Evolutionary conservation across 2,888 invertebrate genomes (phyloP).

Genomic region (Tetramorium bicarinatum): DNA sequence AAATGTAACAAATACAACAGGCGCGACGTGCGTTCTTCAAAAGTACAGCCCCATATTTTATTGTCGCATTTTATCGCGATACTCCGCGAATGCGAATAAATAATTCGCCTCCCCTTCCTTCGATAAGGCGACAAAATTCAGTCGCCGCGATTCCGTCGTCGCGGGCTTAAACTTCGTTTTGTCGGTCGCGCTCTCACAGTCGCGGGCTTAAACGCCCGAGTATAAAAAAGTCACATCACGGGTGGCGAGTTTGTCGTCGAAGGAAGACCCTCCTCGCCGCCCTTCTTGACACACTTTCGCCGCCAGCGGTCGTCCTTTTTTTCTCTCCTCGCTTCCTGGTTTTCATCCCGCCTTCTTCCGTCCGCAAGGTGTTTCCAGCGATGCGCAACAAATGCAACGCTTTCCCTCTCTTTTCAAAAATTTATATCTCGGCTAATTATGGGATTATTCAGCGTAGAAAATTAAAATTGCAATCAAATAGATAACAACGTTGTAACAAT

Average conservation of each 20-base stretch:
- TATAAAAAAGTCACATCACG: constrained; percentile 54
- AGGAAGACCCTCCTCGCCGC: constrained; percentile 16
- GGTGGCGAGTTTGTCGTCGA: constrained; percentile 52
- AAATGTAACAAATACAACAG: constrained; percentile 17
- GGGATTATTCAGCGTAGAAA: not conserved
- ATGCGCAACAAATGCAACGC: constrained; percentile 30
- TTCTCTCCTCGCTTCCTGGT: constrained; percentile 39
- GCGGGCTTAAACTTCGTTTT: constrained; percentile 34
- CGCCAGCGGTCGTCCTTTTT: constrained; percentile 20
- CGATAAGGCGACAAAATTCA: constrained; percentile 20
- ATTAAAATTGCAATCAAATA: not conserved
- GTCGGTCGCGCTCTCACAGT: constrained; percentile 27
- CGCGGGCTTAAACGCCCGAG: constrained; percentile 35
- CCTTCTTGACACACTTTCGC: constrained; percentile 59
- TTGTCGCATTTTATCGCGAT: constrained; percentile 32
- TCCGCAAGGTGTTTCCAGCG: constrained; percentile 28
- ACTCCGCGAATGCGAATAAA: constrained; percentile 2
- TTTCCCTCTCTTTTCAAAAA: not conserved
- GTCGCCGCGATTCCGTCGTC: constrained; percentile 19
- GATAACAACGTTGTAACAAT: not conserved
- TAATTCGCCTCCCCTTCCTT: constrained; percentile 11
- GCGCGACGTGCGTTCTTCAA: constrained; percentile 9
- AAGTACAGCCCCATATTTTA: constrained; percentile 4
- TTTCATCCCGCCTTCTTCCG: constrained; percentile 37
- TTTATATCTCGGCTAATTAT: constrained; percentile 2